phyloP scores from a whole-genome alignment of 2,888 invertebrate species.

The Cheilosia urbana region DNA sequence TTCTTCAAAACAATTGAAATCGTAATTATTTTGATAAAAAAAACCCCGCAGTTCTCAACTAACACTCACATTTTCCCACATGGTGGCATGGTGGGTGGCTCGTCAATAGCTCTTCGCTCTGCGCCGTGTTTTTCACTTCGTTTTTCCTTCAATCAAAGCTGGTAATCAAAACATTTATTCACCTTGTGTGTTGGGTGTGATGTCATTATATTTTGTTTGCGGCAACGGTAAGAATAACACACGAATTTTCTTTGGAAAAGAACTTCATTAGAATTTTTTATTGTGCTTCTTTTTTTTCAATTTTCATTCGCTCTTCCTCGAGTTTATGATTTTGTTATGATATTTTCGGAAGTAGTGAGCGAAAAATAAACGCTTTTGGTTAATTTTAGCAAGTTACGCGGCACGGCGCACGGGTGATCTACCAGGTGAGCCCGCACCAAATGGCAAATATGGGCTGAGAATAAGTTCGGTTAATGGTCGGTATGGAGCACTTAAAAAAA shows the following conservation, averaged over 20 bases:
- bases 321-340: background rate
- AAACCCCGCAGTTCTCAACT: background rate
- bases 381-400: slow-evolving; percentile 50
- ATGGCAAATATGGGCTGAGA: slow-evolving; percentile 36
- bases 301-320: slow-evolving; percentile 6
- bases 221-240: slow-evolving; percentile 44
- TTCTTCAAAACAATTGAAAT: background rate
- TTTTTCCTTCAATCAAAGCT: slow-evolving; percentile 49
- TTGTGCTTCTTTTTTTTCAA: background rate
- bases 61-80: slow-evolving; percentile 31
- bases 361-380: slow-evolving; percentile 41
- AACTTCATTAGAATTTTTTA: slow-evolving; percentile 35
- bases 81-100: slow-evolving; percentile 55
- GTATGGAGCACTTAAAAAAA: slow-evolving; percentile 3
- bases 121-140: slow-evolving; percentile 14
- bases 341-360: slow-evolving; percentile 44
- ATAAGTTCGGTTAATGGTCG: slow-evolving; percentile 32
- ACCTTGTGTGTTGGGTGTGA: slow-evolving; percentile 53
- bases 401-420: slow-evolving; percentile 27
- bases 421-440: slow-evolving; percentile 53
- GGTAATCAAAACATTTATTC: slow-evolving; percentile 62
- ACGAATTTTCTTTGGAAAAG: slow-evolving; percentile 38
- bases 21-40: slow-evolving; percentile 16
- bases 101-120: slow-evolving; percentile 16
- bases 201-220: slow-evolving; percentile 58